phyloP scores from a whole-genome alignment of 2,113 vertebrate species.

The Cavia aperea region DNA sequence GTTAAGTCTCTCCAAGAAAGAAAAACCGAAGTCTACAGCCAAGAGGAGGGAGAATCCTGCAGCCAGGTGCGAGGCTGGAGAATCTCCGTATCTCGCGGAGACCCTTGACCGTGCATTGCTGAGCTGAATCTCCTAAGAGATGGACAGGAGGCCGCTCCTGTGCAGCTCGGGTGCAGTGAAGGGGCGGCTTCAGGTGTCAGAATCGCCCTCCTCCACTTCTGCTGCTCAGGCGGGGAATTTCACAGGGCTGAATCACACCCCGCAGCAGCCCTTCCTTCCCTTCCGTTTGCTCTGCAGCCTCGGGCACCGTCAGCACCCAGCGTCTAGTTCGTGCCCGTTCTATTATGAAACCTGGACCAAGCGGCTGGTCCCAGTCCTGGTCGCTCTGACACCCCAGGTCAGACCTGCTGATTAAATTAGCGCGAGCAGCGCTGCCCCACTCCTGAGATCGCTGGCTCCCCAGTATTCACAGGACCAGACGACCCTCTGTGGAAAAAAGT shows the following conservation, averaged over 20 bases:
- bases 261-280: neutral
- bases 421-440: neutral
- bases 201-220: neutral
- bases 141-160: neutral
- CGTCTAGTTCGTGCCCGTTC: conserved; percentile 54
- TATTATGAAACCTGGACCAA: conserved; percentile 50
- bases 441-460: neutral
- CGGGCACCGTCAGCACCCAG: neutral
- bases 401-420: conserved; percentile 39
- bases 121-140: neutral
- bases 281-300: conserved; percentile 24
- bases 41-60: neutral
- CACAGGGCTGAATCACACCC: conserved; percentile 53
- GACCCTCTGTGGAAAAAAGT: neutral
- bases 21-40: neutral
- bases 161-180: neutral
- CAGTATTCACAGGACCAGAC: conserved; percentile 25
- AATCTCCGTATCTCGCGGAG: neutral
- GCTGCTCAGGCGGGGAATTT: conserved; percentile 20
- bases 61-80: neutral
- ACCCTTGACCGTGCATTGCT: neutral
- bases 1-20: neutral
- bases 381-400: conserved; percentile 44
- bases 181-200: neutral
- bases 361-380: conserved; percentile 40